Evolutionary conservation across 2,888 invertebrate species (phyloP).

Genomic region (Meloe dianella): DNA sequence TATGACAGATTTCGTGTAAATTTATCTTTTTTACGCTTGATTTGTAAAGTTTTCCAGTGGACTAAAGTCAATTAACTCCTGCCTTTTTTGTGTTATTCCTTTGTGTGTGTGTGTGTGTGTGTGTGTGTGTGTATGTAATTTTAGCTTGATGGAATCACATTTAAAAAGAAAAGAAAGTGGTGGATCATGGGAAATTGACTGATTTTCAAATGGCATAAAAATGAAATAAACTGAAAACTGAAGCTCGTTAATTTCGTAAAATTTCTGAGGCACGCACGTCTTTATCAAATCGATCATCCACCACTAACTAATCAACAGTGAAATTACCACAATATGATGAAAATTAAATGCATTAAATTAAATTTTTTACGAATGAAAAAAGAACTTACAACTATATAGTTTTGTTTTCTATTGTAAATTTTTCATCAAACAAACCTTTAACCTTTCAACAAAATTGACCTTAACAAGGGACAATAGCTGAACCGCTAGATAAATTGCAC

Average conservation of each 20-base stretch:
- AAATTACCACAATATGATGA: not conserved
- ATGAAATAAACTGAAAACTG: constrained; percentile 3
- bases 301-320: not conserved
- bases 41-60: constrained; percentile 1
- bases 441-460: constrained; percentile 4
- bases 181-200: too few species aligned
- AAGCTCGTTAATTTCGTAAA: not conserved
- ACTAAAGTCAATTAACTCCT: not conserved
- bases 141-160: not conserved
- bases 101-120: not conserved
- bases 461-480: not conserved
- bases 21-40: constrained; percentile 7
- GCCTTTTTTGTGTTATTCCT: not conserved
- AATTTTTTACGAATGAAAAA: too few species aligned
- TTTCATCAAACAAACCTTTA: not conserved
- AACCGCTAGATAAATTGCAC: constrained; percentile 8
- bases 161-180: not conserved
- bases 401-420: too few species aligned
- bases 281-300: not conserved
- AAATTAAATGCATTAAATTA: not conserved
- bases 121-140: not conserved
- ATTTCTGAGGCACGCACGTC: not conserved
- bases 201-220: not conserved
- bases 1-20: constrained; percentile 5
- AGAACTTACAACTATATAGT: too few species aligned